Evolutionary conservation across 1,140 invertebrate genomes (phyloP).

Genomic region (Dolichoris vasculosae): DNA sequence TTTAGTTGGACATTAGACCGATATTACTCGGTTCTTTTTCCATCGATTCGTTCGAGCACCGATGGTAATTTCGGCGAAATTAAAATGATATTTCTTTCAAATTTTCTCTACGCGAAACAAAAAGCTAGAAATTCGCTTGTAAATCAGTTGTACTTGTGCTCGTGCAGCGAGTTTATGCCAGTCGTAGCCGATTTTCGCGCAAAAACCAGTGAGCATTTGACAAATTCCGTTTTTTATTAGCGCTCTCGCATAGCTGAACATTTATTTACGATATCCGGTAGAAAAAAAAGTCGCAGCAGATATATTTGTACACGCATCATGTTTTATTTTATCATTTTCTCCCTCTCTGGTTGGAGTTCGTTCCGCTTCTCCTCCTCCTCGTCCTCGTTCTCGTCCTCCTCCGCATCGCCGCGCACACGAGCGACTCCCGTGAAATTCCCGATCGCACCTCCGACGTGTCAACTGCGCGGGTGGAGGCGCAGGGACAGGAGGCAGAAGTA

Average conservation of each 20-base stretch:
- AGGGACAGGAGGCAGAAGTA: background rate
- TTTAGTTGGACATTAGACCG: too few species aligned
- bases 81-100: too few species aligned
- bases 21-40: too few species aligned
- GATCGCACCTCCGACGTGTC: background rate
- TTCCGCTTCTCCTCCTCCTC: background rate
- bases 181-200: background rate
- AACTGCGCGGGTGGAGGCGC: background rate
- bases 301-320: too few species aligned
- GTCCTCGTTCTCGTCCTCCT: background rate
- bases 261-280: background rate
- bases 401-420: background rate
- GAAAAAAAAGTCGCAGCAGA: background rate
- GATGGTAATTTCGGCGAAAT: too few species aligned
- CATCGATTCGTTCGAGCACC: too few species aligned
- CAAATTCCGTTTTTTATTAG: background rate
- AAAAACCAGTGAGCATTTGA: background rate
- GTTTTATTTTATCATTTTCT: background rate
- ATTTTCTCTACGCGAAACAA: too few species aligned
- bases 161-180: too few species aligned
- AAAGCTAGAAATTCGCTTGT: too few species aligned
- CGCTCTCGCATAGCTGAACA: background rate
- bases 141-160: too few species aligned
- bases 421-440: constrained; percentile 29
- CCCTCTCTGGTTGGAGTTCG: too few species aligned